A percentile compares a stretch with the other conserved stretches of the same genome.
phyloP scores from a whole-genome alignment of 2,113 vertebrate species.

The Entelurus aequoreus region DNA sequence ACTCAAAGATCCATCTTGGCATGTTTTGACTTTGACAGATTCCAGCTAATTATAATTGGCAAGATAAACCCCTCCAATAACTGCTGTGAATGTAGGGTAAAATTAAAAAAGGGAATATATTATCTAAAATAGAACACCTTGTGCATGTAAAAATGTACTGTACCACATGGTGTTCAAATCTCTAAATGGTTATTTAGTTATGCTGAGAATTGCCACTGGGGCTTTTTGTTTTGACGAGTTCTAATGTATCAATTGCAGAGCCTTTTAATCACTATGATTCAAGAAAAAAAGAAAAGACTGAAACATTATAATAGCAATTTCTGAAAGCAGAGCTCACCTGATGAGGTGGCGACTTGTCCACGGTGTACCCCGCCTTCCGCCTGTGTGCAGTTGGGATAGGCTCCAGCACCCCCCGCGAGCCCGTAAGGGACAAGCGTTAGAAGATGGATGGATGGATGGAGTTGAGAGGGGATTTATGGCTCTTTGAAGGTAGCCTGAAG shows the following conservation, averaged over 20 bases:
- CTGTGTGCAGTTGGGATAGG: too few species aligned
- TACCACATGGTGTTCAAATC: slow-evolving; percentile 6
- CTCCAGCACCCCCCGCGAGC: too few species aligned
- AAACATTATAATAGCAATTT: too few species aligned
- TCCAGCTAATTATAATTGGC: slow-evolving; percentile 47
- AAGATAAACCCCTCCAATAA: slow-evolving; percentile 22
- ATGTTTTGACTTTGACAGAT: slow-evolving; percentile 51
- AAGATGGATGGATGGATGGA: too few species aligned
- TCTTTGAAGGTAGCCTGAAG: background rate
- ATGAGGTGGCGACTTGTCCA: too few species aligned
- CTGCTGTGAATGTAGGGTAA: slow-evolving; percentile 13
- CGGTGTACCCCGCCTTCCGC: too few species aligned
- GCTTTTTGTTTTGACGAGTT: slow-evolving; percentile 19
- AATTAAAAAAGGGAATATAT: slow-evolving; percentile 11
- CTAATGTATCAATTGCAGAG: slow-evolving; percentile 14
- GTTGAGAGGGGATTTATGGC: too few species aligned
- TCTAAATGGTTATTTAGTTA: slow-evolving; percentile 16
- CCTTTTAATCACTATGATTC: slow-evolving; percentile 23
- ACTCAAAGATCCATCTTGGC: slow-evolving; percentile 52
- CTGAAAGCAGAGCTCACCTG: slow-evolving; percentile 19
- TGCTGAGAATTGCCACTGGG: slow-evolving; percentile 21
- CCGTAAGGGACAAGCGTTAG: too few species aligned
- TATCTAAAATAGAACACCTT: slow-evolving; percentile 5
- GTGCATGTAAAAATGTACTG: background rate
- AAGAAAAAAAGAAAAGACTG: background rate